These are phyloP conservation scores for Prionailurus bengalensis DNA, from an alignment of 2,113 vertebrate genomes.

Conservation along the genomic window DNA sequence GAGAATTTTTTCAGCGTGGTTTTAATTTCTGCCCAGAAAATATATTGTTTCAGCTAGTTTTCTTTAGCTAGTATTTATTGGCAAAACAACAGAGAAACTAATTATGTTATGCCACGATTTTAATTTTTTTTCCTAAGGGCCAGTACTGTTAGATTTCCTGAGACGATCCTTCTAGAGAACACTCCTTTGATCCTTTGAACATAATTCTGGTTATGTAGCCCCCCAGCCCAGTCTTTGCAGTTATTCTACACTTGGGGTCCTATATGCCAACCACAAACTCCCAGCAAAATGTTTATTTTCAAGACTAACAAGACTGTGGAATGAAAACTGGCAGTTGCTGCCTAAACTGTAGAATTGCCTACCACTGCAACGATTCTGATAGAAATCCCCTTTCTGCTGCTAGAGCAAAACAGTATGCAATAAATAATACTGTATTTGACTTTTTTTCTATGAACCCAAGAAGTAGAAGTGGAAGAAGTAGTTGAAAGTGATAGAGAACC, in stretches of 20 bases:
- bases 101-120: neutral
- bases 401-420: neutral
- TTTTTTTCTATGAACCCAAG: neutral
- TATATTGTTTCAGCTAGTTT: constrained; percentile 45
- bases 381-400: neutral
- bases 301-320: neutral
- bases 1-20: neutral
- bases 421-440: neutral
- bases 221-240: neutral
- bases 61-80: constrained; percentile 62
- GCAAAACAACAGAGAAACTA: constrained; percentile 65
- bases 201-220: neutral
- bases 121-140: neutral
- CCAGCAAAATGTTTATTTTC: constrained; percentile 31
- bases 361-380: neutral
- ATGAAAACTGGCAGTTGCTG: constrained; percentile 11
- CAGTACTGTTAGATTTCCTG: constrained; percentile 37
- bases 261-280: neutral
- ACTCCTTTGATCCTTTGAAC: neutral
- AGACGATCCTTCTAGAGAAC: neutral
- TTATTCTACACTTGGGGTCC: neutral
- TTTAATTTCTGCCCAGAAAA: constrained; percentile 71
- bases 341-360: neutral
- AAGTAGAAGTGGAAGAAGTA: neutral
- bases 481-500: neutral